These are phyloP conservation scores for Heteromyza rotundicornis DNA, from an alignment of 2,888 invertebrate genomes.

Conservation along the genomic window DNA sequence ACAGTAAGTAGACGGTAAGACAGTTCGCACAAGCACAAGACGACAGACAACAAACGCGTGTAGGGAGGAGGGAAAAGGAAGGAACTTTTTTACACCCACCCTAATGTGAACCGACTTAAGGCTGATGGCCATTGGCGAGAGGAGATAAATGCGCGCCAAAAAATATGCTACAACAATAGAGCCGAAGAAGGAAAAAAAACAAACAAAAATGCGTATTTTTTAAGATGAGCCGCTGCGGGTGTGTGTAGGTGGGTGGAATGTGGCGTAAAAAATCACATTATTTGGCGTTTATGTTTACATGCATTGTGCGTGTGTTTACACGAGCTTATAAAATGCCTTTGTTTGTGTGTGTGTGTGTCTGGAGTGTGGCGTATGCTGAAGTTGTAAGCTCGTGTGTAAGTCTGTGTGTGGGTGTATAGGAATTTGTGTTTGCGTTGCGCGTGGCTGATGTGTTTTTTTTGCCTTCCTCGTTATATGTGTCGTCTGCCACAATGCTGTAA, in stretches of 20 bases:
- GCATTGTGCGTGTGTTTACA: constrained; percentile 12
- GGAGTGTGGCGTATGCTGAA: too few species aligned
- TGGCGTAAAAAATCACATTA: background rate
- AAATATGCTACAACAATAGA: background rate
- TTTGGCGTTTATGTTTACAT: constrained; percentile 1
- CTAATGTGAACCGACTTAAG: background rate
- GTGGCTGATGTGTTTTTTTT: background rate
- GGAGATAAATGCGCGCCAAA: background rate
- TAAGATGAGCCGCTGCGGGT: background rate
- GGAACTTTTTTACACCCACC: background rate
- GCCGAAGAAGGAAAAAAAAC: background rate
- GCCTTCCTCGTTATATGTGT: too few species aligned
- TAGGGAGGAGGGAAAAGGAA: background rate
- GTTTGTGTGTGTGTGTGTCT: background rate
- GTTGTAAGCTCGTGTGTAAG: background rate
- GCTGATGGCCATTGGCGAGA: background rate
- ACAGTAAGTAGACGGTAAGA: background rate
- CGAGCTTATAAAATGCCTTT: constrained; percentile 8
- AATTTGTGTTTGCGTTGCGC: background rate
- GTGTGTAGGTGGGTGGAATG: background rate
- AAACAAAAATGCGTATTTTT: background rate
- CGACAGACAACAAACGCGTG: background rate
- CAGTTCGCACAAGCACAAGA: background rate
- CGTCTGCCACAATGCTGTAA: background rate
- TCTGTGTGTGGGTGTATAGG: background rate